These are phyloP conservation scores for Thryonomys swinderianus DNA, from an alignment of 2,113 vertebrate genomes.

Conservation along the genomic window DNA sequence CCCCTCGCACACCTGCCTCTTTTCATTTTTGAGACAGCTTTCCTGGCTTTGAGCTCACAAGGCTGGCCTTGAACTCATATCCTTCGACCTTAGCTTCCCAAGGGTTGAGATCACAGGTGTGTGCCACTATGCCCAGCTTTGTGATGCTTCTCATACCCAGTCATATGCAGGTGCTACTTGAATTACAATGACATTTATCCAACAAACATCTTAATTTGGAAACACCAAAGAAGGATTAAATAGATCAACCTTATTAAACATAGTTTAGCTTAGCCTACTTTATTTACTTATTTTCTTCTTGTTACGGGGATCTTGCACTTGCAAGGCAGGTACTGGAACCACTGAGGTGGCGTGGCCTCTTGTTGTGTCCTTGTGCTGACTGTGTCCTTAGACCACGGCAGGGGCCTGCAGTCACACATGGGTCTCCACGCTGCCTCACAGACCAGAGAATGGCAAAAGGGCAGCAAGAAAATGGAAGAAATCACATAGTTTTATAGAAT, in stretches of 20 bases:
- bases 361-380: fast-evolving
- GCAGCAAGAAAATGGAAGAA: constrained; percentile 63
- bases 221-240: background rate
- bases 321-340: too few relatives aligned
- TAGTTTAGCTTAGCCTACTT: background rate
- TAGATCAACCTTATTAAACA: background rate
- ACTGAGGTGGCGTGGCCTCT: fast-evolving
- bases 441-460: background rate
- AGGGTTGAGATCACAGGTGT: background rate
- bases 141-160: background rate
- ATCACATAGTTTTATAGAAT: constrained; percentile 59
- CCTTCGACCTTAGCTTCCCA: background rate
- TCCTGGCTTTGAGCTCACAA: background rate
- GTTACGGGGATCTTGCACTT: too few relatives aligned
- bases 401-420: fast-evolving
- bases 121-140: background rate
- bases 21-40: background rate
- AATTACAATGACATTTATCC: too few relatives aligned
- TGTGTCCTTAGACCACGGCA: background rate
- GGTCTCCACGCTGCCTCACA: background rate
- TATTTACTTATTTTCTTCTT: too few relatives aligned
- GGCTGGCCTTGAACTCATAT: background rate
- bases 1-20: background rate
- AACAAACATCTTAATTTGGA: background rate
- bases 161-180: background rate